These are phyloP conservation scores for Phocides pigmalion DNA, from an alignment of 1,140 invertebrate genomes.

Conservation along the genomic window DNA sequence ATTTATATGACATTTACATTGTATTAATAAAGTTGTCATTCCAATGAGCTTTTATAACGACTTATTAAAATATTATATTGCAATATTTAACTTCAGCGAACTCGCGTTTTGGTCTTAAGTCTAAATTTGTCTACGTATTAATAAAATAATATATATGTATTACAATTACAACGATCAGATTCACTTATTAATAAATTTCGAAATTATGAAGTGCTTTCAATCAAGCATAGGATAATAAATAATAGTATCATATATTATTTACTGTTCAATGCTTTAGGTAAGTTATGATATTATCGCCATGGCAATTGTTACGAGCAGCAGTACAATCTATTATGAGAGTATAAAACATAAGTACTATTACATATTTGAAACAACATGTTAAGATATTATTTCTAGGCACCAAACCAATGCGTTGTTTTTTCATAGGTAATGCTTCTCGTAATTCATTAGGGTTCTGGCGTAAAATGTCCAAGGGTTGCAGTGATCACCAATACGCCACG, in stretches of 20 bases:
- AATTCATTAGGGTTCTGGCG: no score
- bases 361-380: neutral
- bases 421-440: no score
- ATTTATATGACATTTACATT: slow-evolving; percentile 47
- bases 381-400: no score
- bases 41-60: slow-evolving; percentile 58
- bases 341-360: no score
- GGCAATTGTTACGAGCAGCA: neutral
- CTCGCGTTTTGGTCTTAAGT: slow-evolving; percentile 20
- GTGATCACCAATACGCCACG: no score
- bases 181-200: slow-evolving; percentile 18
- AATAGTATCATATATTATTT: neutral
- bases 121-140: slow-evolving; percentile 21
- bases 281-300: neutral
- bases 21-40: slow-evolving; percentile 57
- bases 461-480: no score
- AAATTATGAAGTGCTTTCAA: neutral
- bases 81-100: slow-evolving; percentile 7
- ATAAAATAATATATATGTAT: slow-evolving; percentile 38
- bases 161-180: no score
- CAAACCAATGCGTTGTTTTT: no score
- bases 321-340: no score
- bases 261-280: neutral
- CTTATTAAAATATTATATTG: slow-evolving; percentile 30
- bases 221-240: neutral